Percentiles rank a stretch among this genome's conserved stretches.
Evolutionary conservation across 2,888 invertebrate genomes (phyloP).

Genomic region (Epistrophe eligans): DNA sequence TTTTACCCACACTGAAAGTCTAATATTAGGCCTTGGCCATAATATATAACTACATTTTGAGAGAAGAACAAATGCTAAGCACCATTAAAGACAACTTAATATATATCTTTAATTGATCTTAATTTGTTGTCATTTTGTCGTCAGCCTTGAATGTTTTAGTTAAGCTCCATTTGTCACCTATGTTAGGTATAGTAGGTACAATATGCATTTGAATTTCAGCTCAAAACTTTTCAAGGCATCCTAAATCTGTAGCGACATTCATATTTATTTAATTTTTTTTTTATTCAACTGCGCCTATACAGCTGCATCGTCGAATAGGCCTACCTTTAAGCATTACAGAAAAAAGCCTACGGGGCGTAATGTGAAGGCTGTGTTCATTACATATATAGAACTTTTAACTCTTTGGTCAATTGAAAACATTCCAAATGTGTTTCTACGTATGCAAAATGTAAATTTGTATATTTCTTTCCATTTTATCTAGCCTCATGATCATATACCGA

Average conservation of each 20-base stretch:
- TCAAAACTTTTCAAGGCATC: constrained; percentile 4
- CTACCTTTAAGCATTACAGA: constrained; percentile 17
- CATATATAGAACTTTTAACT: constrained; percentile 58
- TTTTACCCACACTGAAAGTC: too few relatives aligned
- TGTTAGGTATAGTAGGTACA: too few relatives aligned
- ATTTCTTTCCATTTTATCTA: constrained; percentile 67
- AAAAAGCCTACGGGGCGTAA: constrained; percentile 62
- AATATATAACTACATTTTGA: too few relatives aligned
- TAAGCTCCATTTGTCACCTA: background rate
- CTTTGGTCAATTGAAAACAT: constrained; percentile 57
- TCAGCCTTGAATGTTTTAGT: background rate
- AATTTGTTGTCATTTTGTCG: background rate
- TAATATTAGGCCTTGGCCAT: too few relatives aligned
- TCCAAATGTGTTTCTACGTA: constrained; percentile 59
- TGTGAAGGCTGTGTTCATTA: constrained; percentile 54
- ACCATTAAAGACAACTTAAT: background rate
- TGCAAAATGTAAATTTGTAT: constrained; percentile 69
- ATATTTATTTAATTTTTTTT: constrained; percentile 8
- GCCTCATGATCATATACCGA: constrained; percentile 48
- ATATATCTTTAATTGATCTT: background rate
- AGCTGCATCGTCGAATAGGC: constrained; percentile 34
- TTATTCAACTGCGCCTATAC: constrained; percentile 14
- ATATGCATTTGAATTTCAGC: constrained; percentile 1
- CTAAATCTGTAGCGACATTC: constrained; percentile 45
- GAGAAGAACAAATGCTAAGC: background rate